phyloP scores from a whole-genome alignment of 2,113 vertebrate genomes.

The Ptyas mucosa region DNA sequence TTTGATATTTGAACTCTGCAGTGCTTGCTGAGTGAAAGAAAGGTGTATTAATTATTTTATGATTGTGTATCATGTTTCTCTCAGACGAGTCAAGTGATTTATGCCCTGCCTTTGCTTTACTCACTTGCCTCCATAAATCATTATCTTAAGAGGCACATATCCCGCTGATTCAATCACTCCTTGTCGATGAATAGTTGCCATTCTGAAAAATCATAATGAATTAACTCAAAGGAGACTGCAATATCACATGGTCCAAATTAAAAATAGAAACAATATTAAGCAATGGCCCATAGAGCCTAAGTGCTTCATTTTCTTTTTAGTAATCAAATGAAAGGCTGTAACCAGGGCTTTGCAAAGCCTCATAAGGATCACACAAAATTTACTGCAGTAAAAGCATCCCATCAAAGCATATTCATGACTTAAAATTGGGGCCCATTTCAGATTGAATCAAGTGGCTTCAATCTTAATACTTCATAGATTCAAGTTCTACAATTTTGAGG shows the following conservation, averaged over 20 bases:
- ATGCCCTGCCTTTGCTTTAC: neutral
- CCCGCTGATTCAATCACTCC: neutral
- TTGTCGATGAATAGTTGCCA: neutral
- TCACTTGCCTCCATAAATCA: constrained; percentile 8
- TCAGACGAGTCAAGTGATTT: constrained; percentile 18
- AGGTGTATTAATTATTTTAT: constrained; percentile 5
- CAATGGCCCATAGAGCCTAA: neutral
- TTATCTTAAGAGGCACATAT: neutral
- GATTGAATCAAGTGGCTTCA: neutral
- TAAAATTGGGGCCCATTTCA: neutral
- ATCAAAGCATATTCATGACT: neutral
- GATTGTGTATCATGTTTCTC: constrained; percentile 14
- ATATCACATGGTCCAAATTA: neutral
- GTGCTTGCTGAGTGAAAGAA: neutral
- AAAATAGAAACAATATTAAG: neutral
- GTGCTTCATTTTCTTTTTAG: neutral
- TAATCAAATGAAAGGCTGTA: neutral
- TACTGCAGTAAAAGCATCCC: neutral
- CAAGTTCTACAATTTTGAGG: neutral
- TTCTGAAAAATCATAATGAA: neutral
- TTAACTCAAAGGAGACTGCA: neutral
- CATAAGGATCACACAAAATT: neutral
- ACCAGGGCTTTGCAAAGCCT: neutral
- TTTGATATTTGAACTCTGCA: neutral
- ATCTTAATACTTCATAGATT: neutral